Percentiles rank a stretch among this genome's conserved stretches.
Evolutionary conservation across 1,140 invertebrate species (phyloP).

Genomic region (Ectropis grisescens): DNA sequence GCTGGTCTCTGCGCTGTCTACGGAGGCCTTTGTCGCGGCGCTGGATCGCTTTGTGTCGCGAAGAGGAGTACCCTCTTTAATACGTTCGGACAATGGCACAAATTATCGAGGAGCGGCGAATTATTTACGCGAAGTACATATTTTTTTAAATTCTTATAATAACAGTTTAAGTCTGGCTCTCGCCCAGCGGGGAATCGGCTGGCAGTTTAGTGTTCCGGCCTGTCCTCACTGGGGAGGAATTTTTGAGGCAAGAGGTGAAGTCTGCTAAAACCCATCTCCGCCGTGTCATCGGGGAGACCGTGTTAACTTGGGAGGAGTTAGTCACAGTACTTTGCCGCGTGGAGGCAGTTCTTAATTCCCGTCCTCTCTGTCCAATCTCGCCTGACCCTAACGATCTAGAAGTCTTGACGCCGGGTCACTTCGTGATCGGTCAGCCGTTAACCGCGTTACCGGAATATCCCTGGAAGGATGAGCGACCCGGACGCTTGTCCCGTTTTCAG

Average conservation of each 20-base stretch:
- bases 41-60: constrained; percentile 6
- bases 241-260: too few species aligned
- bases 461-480: neutral
- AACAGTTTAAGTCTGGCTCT: neutral
- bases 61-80: constrained; percentile 3
- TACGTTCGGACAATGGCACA: constrained; percentile 6
- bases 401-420: too few species aligned
- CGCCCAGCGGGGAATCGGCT: constrained; percentile 4
- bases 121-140: constrained; percentile 2
- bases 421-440: constrained; percentile 3
- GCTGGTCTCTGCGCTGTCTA: constrained; percentile 3
- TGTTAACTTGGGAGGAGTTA: constrained; percentile 5
- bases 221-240: constrained; percentile 10
- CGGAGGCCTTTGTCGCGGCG: constrained; percentile 4
- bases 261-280: too few species aligned
- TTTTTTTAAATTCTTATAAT: constrained; percentile 3
- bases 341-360: constrained; percentile 5
- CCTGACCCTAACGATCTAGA: constrained; percentile 5
- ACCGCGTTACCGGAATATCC: constrained; percentile 7
- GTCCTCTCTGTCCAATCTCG: too few species aligned
- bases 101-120: constrained; percentile 1
- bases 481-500: constrained; percentile 5
- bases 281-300: constrained; percentile 6
- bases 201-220: constrained; percentile 8
- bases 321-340: constrained; percentile 8